Percentiles rank a stretch among this genome's conserved stretches.
Conservation (phyloP, 2,113 vertebrate species). For the Nothoprocta pentlandii region DNA sequence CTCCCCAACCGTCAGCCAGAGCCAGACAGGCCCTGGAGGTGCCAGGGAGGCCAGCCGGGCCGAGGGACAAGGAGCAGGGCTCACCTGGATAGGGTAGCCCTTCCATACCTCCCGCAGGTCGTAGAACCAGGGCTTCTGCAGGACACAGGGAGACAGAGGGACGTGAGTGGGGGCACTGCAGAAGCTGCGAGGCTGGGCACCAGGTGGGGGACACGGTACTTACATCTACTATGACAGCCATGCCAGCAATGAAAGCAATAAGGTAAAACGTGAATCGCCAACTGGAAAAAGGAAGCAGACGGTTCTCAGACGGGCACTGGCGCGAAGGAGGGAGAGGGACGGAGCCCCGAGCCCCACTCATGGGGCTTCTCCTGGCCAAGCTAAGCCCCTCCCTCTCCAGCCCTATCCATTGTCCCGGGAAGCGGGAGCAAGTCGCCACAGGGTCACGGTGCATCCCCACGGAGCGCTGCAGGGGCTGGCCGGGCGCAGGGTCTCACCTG, state of each 20-base stretch:
- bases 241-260: slow-evolving; percentile 93
- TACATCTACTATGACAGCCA: slow-evolving; percentile 91
- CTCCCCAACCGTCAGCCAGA: background rate
- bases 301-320: background rate
- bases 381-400: background rate
- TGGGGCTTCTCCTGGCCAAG: fast-evolving
- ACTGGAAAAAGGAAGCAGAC: slow-evolving; percentile 86
- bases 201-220: slow-evolving; percentile 70
- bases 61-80: fast-evolving
- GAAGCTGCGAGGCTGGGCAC: background rate
- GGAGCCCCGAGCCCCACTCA: background rate
- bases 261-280: slow-evolving; percentile 98
- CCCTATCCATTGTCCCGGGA: background rate
- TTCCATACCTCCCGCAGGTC: slow-evolving; percentile 91
- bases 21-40: background rate
- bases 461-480: background rate
- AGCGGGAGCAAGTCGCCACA: too few relatives aligned
- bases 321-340: background rate
- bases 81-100: slow-evolving; percentile 93
- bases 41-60: fast-evolving
- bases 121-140: slow-evolving; percentile 95
- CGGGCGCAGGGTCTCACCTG: slow-evolving; percentile 75
- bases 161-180: background rate
- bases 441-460: fast-evolving
- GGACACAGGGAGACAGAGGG: background rate